Base-by-base conservation (phyloP, 2,113 vertebrate genomes). In the Argyrosomus japonicus region DNA sequence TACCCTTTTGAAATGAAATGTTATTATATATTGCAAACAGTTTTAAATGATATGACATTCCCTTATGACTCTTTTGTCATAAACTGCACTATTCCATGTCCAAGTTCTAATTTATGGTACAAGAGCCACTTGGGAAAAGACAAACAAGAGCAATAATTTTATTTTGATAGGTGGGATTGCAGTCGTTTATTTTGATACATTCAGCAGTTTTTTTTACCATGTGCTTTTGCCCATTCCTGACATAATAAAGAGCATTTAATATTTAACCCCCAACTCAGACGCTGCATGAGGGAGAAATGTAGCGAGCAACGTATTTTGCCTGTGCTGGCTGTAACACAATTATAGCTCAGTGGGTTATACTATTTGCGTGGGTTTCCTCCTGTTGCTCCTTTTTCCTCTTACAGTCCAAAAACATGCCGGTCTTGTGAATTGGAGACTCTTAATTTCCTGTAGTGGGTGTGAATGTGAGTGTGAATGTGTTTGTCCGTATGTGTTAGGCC, bases 1-100 rank as follows among this genome's bases (percentile, higher is more conserved):
- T 50, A 67, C 47, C 68, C 57, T 47, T 51, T 11, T 65, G 36
- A 57, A 68, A 68, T 60, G 51, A 86, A 60, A 68, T 77, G 23
- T 58, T 63, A 57, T 69, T 76, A 68, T 29, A 79, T 64, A 40
- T 45, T 51, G 57, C 27, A 60, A 57, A 50, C 48, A 32, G n/a
- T 77, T 79, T 48, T 75, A 80, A 83, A 21, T 50, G 27, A 74
- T 63, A 70, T 61, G 51, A 79, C 51, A 77, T 47, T 40, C 72
- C 48, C 56, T 53, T 54, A 18, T 27, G 61, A 15, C 43, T 77
- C 68, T 54, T 75, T 76, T 81, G 25, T 40, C 27, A 67, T 69
- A 64, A 68, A 69, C 53, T 17, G 29, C 18, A 45, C 36, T 65
- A 27, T 64, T 61, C 51, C 23, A 7, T 56, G 54, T 69, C 45